phyloP scores from a whole-genome alignment of 2,113 vertebrate species.

The Bufo gargarizans region DNA sequence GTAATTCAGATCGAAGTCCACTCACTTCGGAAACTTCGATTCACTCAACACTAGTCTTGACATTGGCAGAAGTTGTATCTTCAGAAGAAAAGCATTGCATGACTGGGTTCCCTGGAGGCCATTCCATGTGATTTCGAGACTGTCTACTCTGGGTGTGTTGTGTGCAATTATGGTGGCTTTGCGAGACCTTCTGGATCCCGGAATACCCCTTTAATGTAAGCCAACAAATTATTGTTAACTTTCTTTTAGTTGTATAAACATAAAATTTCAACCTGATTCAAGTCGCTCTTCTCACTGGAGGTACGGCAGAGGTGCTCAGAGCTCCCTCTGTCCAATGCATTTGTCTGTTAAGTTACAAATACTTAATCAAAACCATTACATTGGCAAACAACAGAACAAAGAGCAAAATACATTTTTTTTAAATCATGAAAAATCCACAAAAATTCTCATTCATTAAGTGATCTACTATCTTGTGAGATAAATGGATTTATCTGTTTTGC shows the following conservation, averaged over 20 bases:
- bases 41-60: too few species aligned
- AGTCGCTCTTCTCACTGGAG: neutral
- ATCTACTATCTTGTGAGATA: neutral
- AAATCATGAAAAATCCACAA: neutral
- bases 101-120: too few species aligned
- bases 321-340: neutral
- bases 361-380: neutral
- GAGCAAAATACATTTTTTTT: too few species aligned
- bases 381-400: neutral
- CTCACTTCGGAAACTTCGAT: too few species aligned
- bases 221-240: neutral
- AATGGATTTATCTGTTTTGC: neutral
- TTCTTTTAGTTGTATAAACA: neutral
- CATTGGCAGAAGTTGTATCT: too few species aligned
- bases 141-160: too few species aligned
- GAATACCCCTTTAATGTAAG: neutral
- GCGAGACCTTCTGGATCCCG: too few species aligned
- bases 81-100: too few species aligned
- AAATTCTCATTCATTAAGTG: neutral
- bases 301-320: neutral
- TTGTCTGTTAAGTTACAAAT: neutral
- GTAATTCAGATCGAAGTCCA: too few species aligned
- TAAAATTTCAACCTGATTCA: neutral
- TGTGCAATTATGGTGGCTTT: too few species aligned
- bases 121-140: too few species aligned